Percentiles rank a stretch among this genome's conserved stretches.
Evolutionary conservation across 2,888 invertebrate species (phyloP).

Genomic region (Meliscaeva auricollis): DNA sequence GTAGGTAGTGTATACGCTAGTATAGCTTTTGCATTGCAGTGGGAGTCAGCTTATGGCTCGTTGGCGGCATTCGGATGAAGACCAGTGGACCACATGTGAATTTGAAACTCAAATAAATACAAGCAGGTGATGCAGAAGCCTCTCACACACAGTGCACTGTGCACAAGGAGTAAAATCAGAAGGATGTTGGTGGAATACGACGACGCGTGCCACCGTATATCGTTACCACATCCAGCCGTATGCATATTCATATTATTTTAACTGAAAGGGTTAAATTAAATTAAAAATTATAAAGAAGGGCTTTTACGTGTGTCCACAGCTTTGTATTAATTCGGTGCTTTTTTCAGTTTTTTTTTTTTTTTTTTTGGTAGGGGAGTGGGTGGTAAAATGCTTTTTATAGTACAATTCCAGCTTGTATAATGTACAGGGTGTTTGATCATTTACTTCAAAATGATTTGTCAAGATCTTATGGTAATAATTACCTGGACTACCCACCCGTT

Average conservation of each 20-base stretch:
- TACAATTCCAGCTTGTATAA: too few species aligned
- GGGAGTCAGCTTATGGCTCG: constrained; percentile 1
- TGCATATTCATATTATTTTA: constrained; percentile 68
- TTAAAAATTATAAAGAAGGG: constrained; percentile 74
- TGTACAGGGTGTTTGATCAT: constrained; percentile 33
- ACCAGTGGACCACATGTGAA: constrained; percentile 62
- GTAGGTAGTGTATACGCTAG: too few species aligned
- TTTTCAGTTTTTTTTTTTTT: constrained; percentile 6
- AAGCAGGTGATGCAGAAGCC: constrained; percentile 6
- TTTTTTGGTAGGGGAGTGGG: too few species aligned
- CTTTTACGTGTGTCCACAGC: constrained; percentile 64
- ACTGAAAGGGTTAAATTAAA: constrained; percentile 74
- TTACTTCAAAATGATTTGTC: too few species aligned
- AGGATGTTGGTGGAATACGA: constrained; percentile 18
- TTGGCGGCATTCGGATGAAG: constrained; percentile 8
- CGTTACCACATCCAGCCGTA: constrained; percentile 51
- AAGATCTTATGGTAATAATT: too few species aligned
- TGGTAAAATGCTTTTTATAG: constrained; percentile 11
- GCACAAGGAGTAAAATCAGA: neutral
- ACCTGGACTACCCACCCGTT: too few species aligned
- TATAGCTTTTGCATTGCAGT: constrained; percentile 42
- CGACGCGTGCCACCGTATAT: constrained; percentile 67
- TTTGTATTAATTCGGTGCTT: constrained; percentile 47
- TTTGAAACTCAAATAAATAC: constrained; percentile 66
- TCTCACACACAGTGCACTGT: neutral